These are phyloP conservation scores for Lepus europaeus DNA, from an alignment of 2,113 vertebrate species.

Conservation along the genomic window DNA sequence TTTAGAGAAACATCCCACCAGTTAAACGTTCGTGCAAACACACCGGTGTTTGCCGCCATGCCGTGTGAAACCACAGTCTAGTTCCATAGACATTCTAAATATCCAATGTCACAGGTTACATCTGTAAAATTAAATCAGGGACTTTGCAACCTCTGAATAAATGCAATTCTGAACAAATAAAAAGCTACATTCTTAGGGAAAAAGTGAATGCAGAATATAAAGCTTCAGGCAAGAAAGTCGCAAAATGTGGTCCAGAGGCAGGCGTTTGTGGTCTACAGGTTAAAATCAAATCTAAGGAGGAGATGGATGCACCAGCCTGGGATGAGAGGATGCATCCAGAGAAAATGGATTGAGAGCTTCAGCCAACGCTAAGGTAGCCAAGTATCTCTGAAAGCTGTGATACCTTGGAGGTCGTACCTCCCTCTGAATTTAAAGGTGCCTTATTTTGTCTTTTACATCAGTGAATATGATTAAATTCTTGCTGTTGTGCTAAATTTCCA, in stretches of 20 bases:
- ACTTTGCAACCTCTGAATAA: constrained; percentile 52
- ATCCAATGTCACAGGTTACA: not conserved
- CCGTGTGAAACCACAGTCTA: not conserved
- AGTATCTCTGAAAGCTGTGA: constrained; percentile 72
- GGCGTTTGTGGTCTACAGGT: not conserved
- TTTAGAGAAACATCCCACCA: not conserved
- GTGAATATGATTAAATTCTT: constrained; percentile 89
- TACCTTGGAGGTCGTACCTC: constrained; percentile 84
- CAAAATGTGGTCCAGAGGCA: not conserved
- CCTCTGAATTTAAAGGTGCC: constrained; percentile 85
- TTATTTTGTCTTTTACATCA: constrained; percentile 88
- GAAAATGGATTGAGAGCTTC: accelerated
- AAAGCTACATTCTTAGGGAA: not conserved
- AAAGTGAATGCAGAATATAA: constrained; percentile 11
- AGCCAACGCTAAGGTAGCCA: constrained; percentile 70
- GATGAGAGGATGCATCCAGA: constrained; percentile 29
- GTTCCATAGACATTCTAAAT: not conserved
- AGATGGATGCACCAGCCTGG: constrained; percentile 45
- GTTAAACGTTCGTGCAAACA: not conserved
- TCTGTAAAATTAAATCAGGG: constrained; percentile 57
- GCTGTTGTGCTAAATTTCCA: constrained; percentile 90
- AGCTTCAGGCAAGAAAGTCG: not conserved
- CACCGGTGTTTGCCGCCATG: not conserved
- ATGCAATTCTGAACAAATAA: constrained; percentile 6
- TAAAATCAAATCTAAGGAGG: not conserved